Conservation (phyloP, 2,888 invertebrate genomes). For the Hydriomena furcata region DNA sequence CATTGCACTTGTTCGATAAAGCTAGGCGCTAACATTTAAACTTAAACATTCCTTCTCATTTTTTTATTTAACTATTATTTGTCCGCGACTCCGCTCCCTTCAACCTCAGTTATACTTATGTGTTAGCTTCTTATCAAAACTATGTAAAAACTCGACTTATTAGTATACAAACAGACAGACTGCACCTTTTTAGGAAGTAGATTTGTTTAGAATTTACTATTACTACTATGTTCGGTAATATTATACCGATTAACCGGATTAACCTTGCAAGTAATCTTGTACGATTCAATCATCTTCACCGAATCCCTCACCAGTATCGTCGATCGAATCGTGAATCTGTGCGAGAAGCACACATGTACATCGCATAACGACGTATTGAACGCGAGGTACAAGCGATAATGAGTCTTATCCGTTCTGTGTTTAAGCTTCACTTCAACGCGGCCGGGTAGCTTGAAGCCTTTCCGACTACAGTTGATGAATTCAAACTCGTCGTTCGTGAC, state of each 20-base stretch:
- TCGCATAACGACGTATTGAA: constrained; percentile 75
- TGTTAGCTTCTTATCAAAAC: too few species aligned
- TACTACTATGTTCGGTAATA: constrained; percentile 23
- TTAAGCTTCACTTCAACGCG: constrained; percentile 75
- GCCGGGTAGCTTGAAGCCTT: constrained; percentile 68
- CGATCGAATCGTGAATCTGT: constrained; percentile 71
- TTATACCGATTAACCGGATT: constrained; percentile 62
- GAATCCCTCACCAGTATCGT: constrained; percentile 73
- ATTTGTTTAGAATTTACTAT: constrained; percentile 8
- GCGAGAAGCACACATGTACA: constrained; percentile 62
- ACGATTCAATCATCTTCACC: constrained; percentile 75
- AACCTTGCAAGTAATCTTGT: constrained; percentile 78
- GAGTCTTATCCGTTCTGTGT: constrained; percentile 68
- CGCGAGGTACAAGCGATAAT: constrained; percentile 72
- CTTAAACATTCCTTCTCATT: constrained; percentile 9
- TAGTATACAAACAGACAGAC: too few species aligned
- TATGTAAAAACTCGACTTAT: too few species aligned
- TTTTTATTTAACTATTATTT: not conserved
- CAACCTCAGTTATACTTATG: too few species aligned
- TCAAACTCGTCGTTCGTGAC: constrained; percentile 72
- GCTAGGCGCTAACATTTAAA: not conserved
- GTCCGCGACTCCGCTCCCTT: not conserved
- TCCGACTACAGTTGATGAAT: constrained; percentile 60
- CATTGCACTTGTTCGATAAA: not conserved
- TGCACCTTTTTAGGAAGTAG: too few species aligned